Percentiles rank a stretch among this genome's conserved stretches.
These are phyloP conservation scores for Penaeus indicus DNA, from an alignment of 1,140 invertebrate genomes.

Conservation along the genomic window DNA sequence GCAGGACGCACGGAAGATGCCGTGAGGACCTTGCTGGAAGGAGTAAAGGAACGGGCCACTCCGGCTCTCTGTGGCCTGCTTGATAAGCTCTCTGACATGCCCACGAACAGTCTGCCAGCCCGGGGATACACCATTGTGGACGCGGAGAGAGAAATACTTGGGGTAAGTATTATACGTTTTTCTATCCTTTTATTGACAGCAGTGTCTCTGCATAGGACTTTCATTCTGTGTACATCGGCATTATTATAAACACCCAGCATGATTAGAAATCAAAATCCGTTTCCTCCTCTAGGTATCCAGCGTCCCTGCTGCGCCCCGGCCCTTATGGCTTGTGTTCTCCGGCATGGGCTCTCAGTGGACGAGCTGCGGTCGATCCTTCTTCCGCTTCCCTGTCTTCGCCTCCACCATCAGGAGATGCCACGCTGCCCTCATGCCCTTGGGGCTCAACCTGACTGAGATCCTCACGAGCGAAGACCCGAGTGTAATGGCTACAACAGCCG, in stretches of 20 bases:
- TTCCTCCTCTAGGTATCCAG: conserved; percentile 45
- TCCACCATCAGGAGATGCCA: conserved; percentile 78
- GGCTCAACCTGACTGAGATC: conserved; percentile 85
- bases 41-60: conserved; percentile 66
- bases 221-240: background rate
- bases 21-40: conserved; percentile 78
- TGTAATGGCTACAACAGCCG: conserved; percentile 85
- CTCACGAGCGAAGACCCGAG: conserved; percentile 82
- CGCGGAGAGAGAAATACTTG: conserved; percentile 71
- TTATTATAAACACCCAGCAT: background rate
- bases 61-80: conserved; percentile 47
- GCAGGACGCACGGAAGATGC: conserved; percentile 89
- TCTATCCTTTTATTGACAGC: background rate
- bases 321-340: conserved; percentile 94
- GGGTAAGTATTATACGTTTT: conserved; percentile 48
- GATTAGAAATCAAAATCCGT: background rate
- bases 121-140: conserved; percentile 84
- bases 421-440: conserved; percentile 68
- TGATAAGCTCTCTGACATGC: conserved; percentile 49
- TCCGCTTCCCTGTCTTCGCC: conserved; percentile 85
- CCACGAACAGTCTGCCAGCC: conserved; percentile 76
- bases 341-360: conserved; percentile 98
- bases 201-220: background rate
- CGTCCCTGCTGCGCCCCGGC: conserved; percentile 75
- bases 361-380: conserved; percentile 90